Evolutionary conservation across 2,888 invertebrate genomes (phyloP).

Genomic region (Apoda limacodes): DNA sequence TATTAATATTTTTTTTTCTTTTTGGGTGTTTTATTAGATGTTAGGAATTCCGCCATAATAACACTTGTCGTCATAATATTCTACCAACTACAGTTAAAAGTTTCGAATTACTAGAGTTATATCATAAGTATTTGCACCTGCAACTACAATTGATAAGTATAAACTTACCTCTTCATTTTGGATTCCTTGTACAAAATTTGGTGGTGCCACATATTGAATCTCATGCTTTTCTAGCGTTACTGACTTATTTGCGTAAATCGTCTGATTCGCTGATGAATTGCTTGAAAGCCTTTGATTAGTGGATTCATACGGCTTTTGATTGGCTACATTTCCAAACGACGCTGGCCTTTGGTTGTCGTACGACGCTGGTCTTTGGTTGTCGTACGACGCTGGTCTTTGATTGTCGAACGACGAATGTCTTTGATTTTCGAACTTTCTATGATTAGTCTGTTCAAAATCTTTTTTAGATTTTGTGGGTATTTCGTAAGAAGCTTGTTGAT

Average conservation of each 20-base stretch:
- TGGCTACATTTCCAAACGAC: neutral
- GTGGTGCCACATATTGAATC: slow-evolving; percentile 25
- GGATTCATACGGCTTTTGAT: slow-evolving; percentile 11
- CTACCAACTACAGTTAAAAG: too few relatives aligned
- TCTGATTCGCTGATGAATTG: slow-evolving; percentile 13
- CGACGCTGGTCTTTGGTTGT: neutral
- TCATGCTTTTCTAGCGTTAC: slow-evolving; percentile 26
- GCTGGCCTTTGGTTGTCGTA: neutral
- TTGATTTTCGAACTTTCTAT: slow-evolving; percentile 14
- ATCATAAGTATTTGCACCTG: neutral
- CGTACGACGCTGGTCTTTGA: slow-evolving; percentile 9
- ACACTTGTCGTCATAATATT: too few relatives aligned
- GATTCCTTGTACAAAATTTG: slow-evolving; percentile 28
- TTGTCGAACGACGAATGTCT: slow-evolving; percentile 11
- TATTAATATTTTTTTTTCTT: too few relatives aligned
- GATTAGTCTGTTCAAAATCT: slow-evolving; percentile 13
- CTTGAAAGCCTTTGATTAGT: slow-evolving; percentile 19
- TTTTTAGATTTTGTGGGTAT: slow-evolving; percentile 3
- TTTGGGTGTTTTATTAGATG: too few relatives aligned
- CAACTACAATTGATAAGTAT: too few relatives aligned
- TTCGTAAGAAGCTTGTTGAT: slow-evolving; percentile 13
- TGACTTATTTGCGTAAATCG: slow-evolving; percentile 15
- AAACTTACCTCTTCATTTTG: slow-evolving; percentile 38
- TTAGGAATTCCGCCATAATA: too few relatives aligned
- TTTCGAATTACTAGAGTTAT: too few relatives aligned